These are phyloP conservation scores for Lichenostomus cassidix DNA, from an alignment of 2,113 vertebrate species.

Conservation along the genomic window DNA sequence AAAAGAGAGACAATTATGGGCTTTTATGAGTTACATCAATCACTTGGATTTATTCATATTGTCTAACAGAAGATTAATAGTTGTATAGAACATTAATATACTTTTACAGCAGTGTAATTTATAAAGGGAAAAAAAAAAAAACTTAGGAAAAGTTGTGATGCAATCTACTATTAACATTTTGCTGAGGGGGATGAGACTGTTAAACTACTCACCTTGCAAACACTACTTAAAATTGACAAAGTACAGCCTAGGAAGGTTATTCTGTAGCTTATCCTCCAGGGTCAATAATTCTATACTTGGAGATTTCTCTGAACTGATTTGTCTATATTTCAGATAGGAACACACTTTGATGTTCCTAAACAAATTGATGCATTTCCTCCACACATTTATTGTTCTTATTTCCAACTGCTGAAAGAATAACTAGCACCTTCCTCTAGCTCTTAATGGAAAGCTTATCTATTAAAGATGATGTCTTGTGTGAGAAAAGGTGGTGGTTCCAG, in stretches of 20 bases:
- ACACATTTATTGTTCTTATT: slow-evolving; percentile 17
- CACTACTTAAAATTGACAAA: slow-evolving; percentile 24
- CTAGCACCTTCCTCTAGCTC: background rate
- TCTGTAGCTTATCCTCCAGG: background rate
- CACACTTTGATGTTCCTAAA: slow-evolving; percentile 18
- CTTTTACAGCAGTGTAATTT: background rate
- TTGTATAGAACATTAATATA: background rate
- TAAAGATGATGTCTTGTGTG: slow-evolving; percentile 7
- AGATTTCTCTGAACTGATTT: background rate
- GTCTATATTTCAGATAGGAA: background rate
- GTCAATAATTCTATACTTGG: slow-evolving; percentile 48
- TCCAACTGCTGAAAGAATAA: slow-evolving; percentile 9
- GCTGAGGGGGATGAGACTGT: background rate
- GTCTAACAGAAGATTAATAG: background rate
- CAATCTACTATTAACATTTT: background rate
- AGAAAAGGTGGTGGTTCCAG: background rate
- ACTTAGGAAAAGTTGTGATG: background rate
- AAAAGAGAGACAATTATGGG: background rate
- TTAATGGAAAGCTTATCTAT: slow-evolving; percentile 42
- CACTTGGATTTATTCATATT: background rate
- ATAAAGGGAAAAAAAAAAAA: background rate
- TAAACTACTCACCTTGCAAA: background rate
- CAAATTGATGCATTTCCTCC: slow-evolving; percentile 24
- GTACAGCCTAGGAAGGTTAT: background rate
- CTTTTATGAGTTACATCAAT: background rate